A percentile compares a stretch with the other conserved stretches of the same genome.
Conservation (phyloP, 2,888 invertebrate species). For the Pandemis cinnamomeana region DNA sequence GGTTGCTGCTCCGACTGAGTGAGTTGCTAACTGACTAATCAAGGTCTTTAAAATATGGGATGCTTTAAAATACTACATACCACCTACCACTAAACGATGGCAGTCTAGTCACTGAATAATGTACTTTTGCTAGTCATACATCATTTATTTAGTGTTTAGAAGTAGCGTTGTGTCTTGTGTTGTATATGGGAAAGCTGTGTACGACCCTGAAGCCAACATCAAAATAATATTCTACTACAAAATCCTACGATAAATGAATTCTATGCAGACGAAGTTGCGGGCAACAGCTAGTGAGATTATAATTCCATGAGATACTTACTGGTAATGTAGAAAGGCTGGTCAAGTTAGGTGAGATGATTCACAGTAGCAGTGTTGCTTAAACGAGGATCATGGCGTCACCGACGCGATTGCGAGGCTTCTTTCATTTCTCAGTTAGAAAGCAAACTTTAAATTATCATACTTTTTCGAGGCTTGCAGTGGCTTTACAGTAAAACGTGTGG, state of each 20-base stretch:
- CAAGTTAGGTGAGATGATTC: neutral
- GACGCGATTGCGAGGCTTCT: neutral
- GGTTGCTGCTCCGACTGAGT: constrained; percentile 10
- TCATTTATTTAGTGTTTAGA: neutral
- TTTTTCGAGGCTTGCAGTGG: neutral
- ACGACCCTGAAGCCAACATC: too few species aligned
- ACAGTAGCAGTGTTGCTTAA: too few species aligned
- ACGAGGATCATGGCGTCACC: neutral
- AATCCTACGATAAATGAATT: too few species aligned
- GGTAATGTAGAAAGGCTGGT: neutral
- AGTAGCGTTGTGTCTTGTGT: neutral
- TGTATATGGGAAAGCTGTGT: neutral
- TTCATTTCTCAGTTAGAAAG: neutral
- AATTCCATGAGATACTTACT: neutral
- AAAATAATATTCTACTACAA: too few species aligned
- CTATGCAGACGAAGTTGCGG: too few species aligned
- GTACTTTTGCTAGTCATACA: neutral
- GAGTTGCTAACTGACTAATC: constrained; percentile 24
- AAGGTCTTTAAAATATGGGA: constrained; percentile 8
- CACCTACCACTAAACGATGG: neutral
- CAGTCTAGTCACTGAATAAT: neutral
- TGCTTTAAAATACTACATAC: neutral
- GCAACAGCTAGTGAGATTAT: too few species aligned
- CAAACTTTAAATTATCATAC: neutral
- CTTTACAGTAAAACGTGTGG: too few species aligned